Conservation (phyloP, 2,797 vertebrate species). For the Morus bassanus region DNA sequence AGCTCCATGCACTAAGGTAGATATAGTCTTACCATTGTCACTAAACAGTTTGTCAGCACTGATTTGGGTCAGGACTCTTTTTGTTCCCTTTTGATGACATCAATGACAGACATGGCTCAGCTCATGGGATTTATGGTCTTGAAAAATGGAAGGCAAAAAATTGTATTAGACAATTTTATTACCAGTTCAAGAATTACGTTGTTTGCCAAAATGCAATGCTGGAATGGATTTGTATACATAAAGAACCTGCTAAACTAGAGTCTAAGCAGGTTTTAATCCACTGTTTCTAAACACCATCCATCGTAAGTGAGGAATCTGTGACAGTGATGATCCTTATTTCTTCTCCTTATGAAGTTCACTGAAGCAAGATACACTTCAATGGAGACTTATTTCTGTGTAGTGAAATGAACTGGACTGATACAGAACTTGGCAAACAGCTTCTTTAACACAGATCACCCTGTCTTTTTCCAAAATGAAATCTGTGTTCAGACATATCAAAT, state of each 20-base stretch:
- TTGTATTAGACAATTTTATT: background rate
- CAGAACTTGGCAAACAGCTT: background rate
- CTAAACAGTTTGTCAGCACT: background rate
- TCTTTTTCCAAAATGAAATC: background rate
- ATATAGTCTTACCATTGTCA: background rate
- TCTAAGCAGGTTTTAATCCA: background rate
- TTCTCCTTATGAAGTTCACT: background rate
- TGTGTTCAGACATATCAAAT: background rate
- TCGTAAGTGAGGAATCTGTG: background rate
- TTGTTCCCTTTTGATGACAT: background rate
- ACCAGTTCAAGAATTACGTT: background rate
- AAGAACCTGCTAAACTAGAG: background rate
- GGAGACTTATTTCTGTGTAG: background rate
- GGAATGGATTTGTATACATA: background rate
- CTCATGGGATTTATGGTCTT: background rate
- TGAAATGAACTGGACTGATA: background rate
- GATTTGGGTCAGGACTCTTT: background rate
- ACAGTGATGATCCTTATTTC: background rate
- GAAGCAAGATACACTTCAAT: background rate
- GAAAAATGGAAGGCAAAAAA: background rate
- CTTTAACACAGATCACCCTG: background rate
- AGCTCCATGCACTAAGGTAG: background rate
- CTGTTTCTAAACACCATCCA: background rate
- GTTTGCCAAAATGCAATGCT: background rate
- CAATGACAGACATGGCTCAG: background rate